Conservation (phyloP, 1,140 invertebrate species). For the Lamellibrachia luymesi region DNA sequence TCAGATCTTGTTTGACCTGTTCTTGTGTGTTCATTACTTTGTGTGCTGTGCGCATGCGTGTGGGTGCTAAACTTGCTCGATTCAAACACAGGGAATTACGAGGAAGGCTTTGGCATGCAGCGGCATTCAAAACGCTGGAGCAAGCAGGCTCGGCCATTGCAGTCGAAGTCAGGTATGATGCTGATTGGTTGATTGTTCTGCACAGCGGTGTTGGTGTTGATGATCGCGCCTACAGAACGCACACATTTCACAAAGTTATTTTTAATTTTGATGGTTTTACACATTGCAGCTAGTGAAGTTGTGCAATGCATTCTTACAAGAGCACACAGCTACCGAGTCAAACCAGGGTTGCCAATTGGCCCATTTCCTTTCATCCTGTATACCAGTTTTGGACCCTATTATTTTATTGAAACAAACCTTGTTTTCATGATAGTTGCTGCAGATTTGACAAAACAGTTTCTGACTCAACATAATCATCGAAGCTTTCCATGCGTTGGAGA, state of each 20-base stretch:
- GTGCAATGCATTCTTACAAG: background rate
- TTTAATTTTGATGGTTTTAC: background rate
- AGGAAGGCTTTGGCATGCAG: constrained; percentile 31
- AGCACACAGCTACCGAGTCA: background rate
- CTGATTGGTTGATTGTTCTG: constrained; percentile 1
- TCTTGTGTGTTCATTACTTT: background rate
- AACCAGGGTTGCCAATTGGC: background rate
- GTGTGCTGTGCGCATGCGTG: background rate
- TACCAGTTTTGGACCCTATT: background rate
- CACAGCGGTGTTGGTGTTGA: background rate
- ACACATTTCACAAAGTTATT: background rate
- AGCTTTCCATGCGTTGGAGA: background rate
- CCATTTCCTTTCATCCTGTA: background rate
- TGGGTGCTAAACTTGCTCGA: constrained; percentile 3
- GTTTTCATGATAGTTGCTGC: background rate
- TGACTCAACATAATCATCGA: background rate
- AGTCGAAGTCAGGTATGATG: constrained; percentile 4
- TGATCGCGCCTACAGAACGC: background rate
- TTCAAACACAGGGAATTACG: constrained; percentile 27
- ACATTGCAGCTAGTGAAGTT: background rate
- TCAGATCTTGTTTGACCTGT: background rate
- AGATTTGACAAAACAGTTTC: background rate
- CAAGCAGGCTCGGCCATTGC: constrained; percentile 2
- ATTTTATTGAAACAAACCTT: background rate
- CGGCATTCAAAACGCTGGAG: constrained; percentile 27